Evolutionary conservation across 2,888 invertebrate genomes (phyloP).

Genomic region (Copidosoma aretas): DNA sequence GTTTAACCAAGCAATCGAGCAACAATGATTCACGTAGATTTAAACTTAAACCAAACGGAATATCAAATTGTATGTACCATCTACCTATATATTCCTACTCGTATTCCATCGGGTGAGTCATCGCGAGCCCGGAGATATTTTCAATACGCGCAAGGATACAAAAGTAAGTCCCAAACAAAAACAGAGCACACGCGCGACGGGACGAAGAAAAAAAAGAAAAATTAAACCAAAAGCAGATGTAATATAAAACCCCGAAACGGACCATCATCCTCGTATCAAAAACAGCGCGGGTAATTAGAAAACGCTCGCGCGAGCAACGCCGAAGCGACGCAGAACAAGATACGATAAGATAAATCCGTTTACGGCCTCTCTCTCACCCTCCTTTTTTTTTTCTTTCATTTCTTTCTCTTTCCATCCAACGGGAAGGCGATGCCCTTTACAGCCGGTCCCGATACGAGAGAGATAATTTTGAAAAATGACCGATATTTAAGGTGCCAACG

Average conservation of each 20-base stretch:
- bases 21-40: too few relatives aligned
- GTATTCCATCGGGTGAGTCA: too few relatives aligned
- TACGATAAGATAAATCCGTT: background rate
- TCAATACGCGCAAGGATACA: background rate
- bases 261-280: background rate
- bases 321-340: background rate
- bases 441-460: background rate
- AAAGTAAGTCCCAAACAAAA: too few relatives aligned
- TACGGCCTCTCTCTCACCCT: background rate
- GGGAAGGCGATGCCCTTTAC: background rate
- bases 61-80: too few relatives aligned
- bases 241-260: background rate
- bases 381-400: background rate
- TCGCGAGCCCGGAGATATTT: too few relatives aligned
- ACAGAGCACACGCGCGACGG: background rate
- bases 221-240: background rate
- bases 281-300: background rate
- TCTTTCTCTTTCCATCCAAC: background rate
- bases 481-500: background rate
- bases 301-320: background rate
- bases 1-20: too few relatives aligned
- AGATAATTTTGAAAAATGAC: background rate
- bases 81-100: too few relatives aligned
- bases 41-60: too few relatives aligned
- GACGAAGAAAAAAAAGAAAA: background rate